Percentiles rank a stretch among this genome's conserved stretches.
phyloP scores from a whole-genome alignment of 2,113 vertebrate genomes.

The Rhombomys opimus region DNA sequence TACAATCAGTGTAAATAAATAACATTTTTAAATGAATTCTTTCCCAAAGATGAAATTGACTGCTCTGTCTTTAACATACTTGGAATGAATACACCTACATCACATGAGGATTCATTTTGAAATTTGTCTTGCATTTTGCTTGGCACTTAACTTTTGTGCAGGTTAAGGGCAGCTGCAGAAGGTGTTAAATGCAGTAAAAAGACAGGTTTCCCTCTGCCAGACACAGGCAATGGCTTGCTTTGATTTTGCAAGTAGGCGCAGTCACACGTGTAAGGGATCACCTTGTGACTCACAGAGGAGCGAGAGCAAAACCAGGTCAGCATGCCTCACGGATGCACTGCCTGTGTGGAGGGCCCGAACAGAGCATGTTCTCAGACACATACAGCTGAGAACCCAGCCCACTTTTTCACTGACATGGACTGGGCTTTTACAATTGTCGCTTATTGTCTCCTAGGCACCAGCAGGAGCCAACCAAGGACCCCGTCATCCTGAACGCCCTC shows the following conservation, averaged over 20 bases:
- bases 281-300: not conserved
- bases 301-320: not conserved
- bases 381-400: not conserved
- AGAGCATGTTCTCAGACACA: not conserved
- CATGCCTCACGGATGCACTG: not conserved
- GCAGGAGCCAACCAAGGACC: slow-evolving; percentile 95
- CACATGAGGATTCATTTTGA: not conserved
- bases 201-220: not conserved
- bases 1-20: not conserved
- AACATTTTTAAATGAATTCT: not conserved
- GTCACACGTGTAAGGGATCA: not conserved
- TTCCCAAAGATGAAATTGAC: slow-evolving; percentile 13
- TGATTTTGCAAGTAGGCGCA: not conserved
- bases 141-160: not conserved
- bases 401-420: not conserved
- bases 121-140: slow-evolving; percentile 23
- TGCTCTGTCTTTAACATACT: not conserved
- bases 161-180: not conserved
- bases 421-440: slow-evolving; percentile 42
- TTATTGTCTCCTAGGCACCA: slow-evolving; percentile 90
- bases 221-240: not conserved
- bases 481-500: slow-evolving; percentile 97
- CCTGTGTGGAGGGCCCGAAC: not conserved
- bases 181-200: not conserved
- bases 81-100: not conserved